Evolutionary conservation across 2,113 vertebrate species (phyloP), one percentile per base, ranked within the genome.

Genomic region (Chiloscyllium plagiosum): DNA sequence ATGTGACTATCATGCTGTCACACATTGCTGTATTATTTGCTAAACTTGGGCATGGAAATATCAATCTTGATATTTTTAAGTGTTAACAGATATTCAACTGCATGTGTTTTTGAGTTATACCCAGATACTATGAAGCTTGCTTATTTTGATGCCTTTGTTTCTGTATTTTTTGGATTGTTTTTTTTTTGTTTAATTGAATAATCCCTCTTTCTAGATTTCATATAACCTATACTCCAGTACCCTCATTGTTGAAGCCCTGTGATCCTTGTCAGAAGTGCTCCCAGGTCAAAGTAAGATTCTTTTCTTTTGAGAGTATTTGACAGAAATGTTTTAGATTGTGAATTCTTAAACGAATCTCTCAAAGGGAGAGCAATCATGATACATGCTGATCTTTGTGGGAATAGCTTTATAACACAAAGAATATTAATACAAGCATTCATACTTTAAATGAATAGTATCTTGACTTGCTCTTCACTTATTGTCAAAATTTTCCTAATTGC

Each of bases 211-310:
- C 97, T 98, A 98, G 98, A 98, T 98, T 97, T 97, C 97, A 97
- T 97, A 96, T 98, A 98, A 97, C 97, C 97, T 96, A 96, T 97
- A 97, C 97, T 97, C 97, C 97, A 98, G 96, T 97, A 87, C 86
- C 86, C 90, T 96, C 97, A 96, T 96, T 97, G 97, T 97, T 97
- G 98, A 97, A 96, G 96, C 96, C 97, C 97, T 6, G 97, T 96
- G 97, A 97, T 96, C 98, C 97, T 97, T 98, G 97, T 98, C 98
- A 97, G 98, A 98, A 98, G 97, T 97, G 97, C 97, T 98, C 97
- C 97, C 98, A 98, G 98, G 98, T 98, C 97, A 98, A 98, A 98
- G 95, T 96, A 95, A 95, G 94, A 52, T 72, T 95, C 68, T 72
- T 72, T 87, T 72, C 69, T 95, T 95, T 70, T 33, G 52, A 95